Conservation (phyloP, 2,113 vertebrate genomes). For the Morphnarchus princeps region DNA sequence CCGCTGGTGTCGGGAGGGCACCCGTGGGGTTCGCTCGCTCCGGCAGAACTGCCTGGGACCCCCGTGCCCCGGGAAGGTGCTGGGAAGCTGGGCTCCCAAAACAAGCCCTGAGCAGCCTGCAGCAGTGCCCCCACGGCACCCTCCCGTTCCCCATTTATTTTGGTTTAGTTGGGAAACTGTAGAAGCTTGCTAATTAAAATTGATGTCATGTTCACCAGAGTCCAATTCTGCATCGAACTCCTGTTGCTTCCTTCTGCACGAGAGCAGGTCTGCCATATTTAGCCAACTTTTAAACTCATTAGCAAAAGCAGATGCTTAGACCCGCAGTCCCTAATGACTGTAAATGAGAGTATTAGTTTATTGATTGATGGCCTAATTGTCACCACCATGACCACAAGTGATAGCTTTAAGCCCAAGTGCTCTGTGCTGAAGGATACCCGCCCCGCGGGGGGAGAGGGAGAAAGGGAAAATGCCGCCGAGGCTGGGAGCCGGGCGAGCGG, state of each 20-base stretch:
- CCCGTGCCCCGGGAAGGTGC: rapidly evolving
- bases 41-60: background rate
- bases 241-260: background rate
- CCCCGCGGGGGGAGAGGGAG: background rate
- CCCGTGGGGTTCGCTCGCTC: background rate
- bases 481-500: background rate
- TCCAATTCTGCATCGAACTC: conserved; percentile 6
- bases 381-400: conserved; percentile 12
- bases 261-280: conserved; percentile 36
- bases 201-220: background rate
- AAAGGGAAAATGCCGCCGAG: background rate
- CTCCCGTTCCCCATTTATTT: background rate
- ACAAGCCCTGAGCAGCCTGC: background rate
- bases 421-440: background rate
- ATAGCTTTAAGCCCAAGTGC: background rate
- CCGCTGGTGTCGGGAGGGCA: background rate
- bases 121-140: background rate
- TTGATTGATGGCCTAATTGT: conserved; percentile 60
- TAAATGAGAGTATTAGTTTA: conserved; percentile 56
- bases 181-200: conserved; percentile 28
- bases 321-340: conserved; percentile 45
- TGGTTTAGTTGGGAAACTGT: background rate
- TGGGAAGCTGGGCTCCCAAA: background rate
- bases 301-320: conserved; percentile 44
- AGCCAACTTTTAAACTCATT: conserved; percentile 54